Conservation (phyloP, 35 echinoderm and acorn worm genomes). For the Amphiura filiformis region DNA sequence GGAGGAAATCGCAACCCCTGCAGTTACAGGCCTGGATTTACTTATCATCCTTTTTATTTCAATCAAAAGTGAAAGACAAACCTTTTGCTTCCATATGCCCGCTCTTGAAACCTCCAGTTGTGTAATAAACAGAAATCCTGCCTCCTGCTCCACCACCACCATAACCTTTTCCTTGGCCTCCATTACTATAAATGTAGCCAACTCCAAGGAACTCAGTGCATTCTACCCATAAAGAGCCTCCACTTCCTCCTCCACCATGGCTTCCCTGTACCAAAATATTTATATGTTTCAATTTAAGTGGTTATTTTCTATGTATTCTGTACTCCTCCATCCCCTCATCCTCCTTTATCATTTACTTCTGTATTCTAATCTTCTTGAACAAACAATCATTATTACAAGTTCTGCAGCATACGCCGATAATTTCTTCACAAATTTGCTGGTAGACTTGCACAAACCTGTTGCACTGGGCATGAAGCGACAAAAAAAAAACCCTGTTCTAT, state of each 20-base stretch:
- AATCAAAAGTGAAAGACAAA: too few relatives aligned
- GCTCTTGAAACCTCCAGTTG: conserved; percentile 52
- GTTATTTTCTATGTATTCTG: neutral
- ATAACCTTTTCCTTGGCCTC: conserved; percentile 47
- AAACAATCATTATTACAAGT: too few relatives aligned
- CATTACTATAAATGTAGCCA: conserved; percentile 54
- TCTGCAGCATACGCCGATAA: too few relatives aligned
- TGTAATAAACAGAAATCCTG: conserved; percentile 48
- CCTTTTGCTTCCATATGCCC: conserved; percentile 63
- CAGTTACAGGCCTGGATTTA: too few relatives aligned
- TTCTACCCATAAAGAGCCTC: conserved; percentile 74
- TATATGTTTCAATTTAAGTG: neutral
- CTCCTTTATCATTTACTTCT: neutral
- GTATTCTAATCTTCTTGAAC: neutral
- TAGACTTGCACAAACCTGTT: too few relatives aligned
- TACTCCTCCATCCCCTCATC: neutral
- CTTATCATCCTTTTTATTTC: too few relatives aligned
- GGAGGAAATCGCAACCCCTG: too few relatives aligned
- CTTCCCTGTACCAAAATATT: too few relatives aligned
- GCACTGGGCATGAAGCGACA: too few relatives aligned
- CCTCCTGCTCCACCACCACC: conserved; percentile 84
- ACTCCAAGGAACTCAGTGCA: conserved; percentile 47
- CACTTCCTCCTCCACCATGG: conserved; percentile 73
- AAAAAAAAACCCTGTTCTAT: too few relatives aligned
- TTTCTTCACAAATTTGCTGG: too few relatives aligned